Percentiles rank a stretch among this genome's conserved stretches.
These are phyloP conservation scores for Dorcus parallelipipedus DNA, from an alignment of 2,888 invertebrate species.

Conservation along the genomic window DNA sequence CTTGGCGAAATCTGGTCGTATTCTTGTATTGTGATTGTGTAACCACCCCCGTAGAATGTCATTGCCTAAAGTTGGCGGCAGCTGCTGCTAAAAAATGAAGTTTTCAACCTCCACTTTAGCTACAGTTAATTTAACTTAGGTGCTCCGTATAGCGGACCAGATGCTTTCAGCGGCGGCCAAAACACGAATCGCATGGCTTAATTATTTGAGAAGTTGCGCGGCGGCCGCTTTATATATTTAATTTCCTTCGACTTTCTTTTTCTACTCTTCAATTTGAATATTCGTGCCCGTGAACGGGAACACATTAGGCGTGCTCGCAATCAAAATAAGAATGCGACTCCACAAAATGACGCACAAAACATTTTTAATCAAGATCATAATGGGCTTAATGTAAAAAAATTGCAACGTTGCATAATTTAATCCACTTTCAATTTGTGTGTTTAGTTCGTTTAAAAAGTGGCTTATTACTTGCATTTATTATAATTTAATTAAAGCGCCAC, in stretches of 20 bases:
- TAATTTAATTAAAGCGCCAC: no score
- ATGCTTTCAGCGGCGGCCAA: constrained; percentile 11
- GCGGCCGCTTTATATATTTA: neutral
- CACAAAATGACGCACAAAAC: no score
- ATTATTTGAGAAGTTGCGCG: neutral
- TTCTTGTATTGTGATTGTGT: constrained; percentile 49
- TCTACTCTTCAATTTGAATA: neutral
- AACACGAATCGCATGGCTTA: neutral
- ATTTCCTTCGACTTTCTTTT: neutral
- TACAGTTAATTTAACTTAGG: constrained; percentile 50
- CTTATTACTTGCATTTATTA: no score
- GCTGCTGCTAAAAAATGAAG: constrained; percentile 50
- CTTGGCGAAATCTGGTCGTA: constrained; percentile 43
- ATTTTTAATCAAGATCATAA: no score
- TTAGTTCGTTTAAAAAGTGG: no score
- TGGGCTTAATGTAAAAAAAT: no score
- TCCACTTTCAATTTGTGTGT: no score
- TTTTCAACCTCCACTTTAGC: constrained; percentile 51
- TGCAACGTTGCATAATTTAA: no score
- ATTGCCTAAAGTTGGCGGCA: constrained; percentile 41
- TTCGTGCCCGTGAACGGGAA: neutral
- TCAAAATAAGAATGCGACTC: no score
- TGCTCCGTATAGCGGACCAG: constrained; percentile 22
- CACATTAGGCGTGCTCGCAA: no score
- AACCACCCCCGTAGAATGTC: constrained; percentile 51